Conservation (phyloP, 2,113 vertebrate species). For the Hippocampus barbouri region DNA sequence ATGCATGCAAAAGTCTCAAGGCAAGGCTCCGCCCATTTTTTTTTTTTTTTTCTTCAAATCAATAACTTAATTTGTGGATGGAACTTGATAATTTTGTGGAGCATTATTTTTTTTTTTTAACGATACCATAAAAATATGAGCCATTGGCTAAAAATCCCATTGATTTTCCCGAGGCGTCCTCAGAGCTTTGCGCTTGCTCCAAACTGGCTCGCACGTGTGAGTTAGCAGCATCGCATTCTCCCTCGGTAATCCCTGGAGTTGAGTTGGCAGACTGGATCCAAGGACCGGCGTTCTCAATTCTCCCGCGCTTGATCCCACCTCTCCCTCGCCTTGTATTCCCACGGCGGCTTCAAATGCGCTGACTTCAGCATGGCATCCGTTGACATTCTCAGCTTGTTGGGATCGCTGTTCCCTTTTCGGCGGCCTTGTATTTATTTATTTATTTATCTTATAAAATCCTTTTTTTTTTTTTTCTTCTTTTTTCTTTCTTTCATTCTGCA, state of each 20-base stretch:
- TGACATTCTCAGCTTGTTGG: constrained; percentile 46
- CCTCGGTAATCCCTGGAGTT: constrained; percentile 22
- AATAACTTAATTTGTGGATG: too few species aligned
- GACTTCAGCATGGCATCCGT: constrained; percentile 60
- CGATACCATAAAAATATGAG: too few species aligned
- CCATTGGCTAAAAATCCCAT: too few species aligned
- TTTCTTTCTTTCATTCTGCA: constrained; percentile 12
- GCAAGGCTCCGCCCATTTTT: too few species aligned
- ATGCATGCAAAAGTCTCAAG: too few species aligned
- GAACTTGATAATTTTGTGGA: too few species aligned
- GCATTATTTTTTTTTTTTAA: too few species aligned
- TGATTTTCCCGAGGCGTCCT: not conserved
- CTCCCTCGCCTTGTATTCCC: constrained; percentile 34
- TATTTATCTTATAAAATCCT: constrained; percentile 24
- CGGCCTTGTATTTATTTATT: constrained; percentile 22
- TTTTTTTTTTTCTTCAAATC: too few species aligned
- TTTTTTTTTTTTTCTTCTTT: constrained; percentile 30
- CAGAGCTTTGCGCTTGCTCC: not conserved
- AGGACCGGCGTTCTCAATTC: not conserved
- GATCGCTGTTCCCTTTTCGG: constrained; percentile 45
- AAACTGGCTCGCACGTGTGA: not conserved
- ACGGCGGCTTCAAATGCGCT: constrained; percentile 49
- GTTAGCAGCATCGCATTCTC: not conserved
- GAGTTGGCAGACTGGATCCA: constrained; percentile 22
- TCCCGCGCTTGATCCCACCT: constrained; percentile 1